Conservation (phyloP, 2,797 vertebrate genomes). For the Leptodactylus fallax region DNA sequence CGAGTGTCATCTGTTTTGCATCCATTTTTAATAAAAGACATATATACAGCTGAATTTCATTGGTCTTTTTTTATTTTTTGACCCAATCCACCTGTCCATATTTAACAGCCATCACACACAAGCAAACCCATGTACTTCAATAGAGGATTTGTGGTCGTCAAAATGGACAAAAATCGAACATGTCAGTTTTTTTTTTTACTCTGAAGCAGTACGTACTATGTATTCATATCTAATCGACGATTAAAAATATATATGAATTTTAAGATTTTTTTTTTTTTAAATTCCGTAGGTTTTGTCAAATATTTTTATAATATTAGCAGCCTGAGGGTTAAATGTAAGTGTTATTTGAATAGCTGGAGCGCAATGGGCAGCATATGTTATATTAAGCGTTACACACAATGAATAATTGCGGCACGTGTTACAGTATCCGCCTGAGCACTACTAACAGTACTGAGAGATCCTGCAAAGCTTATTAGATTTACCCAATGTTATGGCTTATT, state of each 20-base stretch:
- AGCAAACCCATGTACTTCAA: too few species aligned
- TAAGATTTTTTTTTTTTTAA: not conserved
- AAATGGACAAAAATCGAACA: too few species aligned
- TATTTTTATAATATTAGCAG: not conserved
- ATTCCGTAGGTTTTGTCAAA: not conserved
- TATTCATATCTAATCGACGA: too few species aligned
- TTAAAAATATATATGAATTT: not conserved
- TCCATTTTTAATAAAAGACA: too few species aligned
- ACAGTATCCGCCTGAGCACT: not conserved
- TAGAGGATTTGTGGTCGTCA: too few species aligned
- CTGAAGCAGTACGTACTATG: too few species aligned
- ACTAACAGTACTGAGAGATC: slow-evolving; percentile 2
- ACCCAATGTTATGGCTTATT: slow-evolving; percentile 35
- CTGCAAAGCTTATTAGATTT: slow-evolving; percentile 33
- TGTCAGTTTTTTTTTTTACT: too few species aligned
- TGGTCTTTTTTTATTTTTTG: too few species aligned
- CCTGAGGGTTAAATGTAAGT: not conserved
- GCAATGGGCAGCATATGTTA: not conserved
- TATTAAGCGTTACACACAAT: slow-evolving; percentile 16
- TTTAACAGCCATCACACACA: too few species aligned
- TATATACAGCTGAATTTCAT: too few species aligned
- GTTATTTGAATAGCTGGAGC: not conserved
- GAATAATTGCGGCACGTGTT: slow-evolving; percentile 22
- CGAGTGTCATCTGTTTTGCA: too few species aligned
- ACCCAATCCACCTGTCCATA: too few species aligned